Evolutionary conservation across 2,113 vertebrate species (phyloP).

Genomic region (Rhea americana): DNA sequence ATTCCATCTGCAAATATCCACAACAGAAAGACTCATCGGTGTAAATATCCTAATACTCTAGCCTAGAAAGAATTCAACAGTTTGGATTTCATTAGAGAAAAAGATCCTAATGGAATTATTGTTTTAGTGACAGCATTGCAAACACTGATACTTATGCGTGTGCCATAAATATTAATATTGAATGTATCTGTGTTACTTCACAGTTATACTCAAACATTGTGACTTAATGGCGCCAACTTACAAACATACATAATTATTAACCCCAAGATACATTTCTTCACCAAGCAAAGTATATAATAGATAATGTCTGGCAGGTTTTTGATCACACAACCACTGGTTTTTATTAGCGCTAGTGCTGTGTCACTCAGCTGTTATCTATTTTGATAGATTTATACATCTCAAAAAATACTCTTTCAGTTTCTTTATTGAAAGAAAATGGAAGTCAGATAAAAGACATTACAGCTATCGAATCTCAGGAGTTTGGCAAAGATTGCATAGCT

Average conservation of each 20-base stretch:
- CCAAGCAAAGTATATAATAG: neutral
- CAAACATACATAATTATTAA: neutral
- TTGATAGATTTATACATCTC: constrained; percentile 56
- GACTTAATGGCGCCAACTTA: neutral
- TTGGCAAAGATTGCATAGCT: constrained; percentile 52
- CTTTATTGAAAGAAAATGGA: constrained; percentile 70
- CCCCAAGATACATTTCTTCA: neutral
- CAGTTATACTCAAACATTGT: neutral
- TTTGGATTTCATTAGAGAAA: neutral
- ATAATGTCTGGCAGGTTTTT: constrained; percentile 26
- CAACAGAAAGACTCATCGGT: neutral
- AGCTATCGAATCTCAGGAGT: constrained; percentile 19
- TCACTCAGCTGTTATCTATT: constrained; percentile 41
- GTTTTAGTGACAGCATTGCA: neutral
- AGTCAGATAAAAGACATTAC: constrained; percentile 71
- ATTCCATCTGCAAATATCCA: neutral
- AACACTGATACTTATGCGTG: neutral
- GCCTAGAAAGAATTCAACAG: neutral
- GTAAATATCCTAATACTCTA: neutral
- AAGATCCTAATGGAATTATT: neutral
- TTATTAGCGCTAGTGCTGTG: constrained; percentile 18
- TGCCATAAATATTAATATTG: neutral
- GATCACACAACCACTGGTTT: constrained; percentile 18
- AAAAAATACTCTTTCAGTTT: constrained; percentile 51
- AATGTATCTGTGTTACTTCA: neutral